These are phyloP conservation scores for Temnothorax longispinosus DNA, from an alignment of 1,140 invertebrate genomes.

Conservation along the genomic window DNA sequence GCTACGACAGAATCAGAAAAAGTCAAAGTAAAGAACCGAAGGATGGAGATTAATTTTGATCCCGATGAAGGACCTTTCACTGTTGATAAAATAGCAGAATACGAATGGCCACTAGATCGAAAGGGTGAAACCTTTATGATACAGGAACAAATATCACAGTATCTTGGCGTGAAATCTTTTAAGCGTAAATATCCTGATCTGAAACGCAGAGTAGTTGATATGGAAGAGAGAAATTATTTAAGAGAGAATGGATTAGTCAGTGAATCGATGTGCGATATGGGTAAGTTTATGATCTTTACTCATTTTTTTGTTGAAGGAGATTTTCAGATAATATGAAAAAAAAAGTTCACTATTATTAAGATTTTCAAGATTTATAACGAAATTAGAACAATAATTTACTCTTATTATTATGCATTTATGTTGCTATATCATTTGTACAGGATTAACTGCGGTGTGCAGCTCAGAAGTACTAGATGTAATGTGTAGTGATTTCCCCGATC, in stretches of 20 bases:
- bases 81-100: slow-evolving; percentile 96
- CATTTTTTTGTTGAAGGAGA: not conserved
- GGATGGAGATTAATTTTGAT: slow-evolving; percentile 91
- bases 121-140: slow-evolving; percentile 92
- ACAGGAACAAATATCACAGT: slow-evolving; percentile 97
- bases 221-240: slow-evolving; percentile 95
- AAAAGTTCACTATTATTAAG: not conserved
- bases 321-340: not conserved
- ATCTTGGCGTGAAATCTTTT: slow-evolving; percentile 97
- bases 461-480: slow-evolving; percentile 97
- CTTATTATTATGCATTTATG: not conserved
- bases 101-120: slow-evolving; percentile 95
- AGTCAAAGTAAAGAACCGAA: slow-evolving; percentile 89
- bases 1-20: slow-evolving; percentile 89
- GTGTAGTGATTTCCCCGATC: slow-evolving; percentile 97
- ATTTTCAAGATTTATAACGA: not conserved
- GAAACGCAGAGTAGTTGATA: slow-evolving; percentile 93
- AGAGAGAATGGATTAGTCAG: slow-evolving; percentile 94
- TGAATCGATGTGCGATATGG: slow-evolving; percentile 96
- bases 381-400: not conserved
- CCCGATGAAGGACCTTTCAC: slow-evolving; percentile 90
- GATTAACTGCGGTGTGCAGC: slow-evolving; percentile 95
- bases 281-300: slow-evolving; percentile 81
- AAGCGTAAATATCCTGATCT: slow-evolving; percentile 98
- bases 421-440: slow-evolving; percentile 80